Base-by-base conservation (phyloP, 2,888 invertebrate species). In the Calameuta filiformis region DNA sequence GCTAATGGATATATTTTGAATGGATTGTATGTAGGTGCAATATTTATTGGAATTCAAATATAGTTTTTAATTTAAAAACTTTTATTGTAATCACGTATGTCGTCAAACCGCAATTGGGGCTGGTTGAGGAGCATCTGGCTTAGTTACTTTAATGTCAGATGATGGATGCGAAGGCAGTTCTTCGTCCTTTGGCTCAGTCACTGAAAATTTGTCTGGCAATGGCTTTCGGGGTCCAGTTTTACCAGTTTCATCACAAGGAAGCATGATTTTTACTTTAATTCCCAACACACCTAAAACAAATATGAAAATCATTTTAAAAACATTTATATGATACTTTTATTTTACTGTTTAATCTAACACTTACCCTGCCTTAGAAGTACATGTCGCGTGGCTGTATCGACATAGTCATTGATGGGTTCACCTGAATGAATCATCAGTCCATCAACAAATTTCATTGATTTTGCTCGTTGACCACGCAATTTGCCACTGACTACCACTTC, bases 381-480 rank as follows among this genome's bases (percentile, higher is more conserved):
- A 92, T 99, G 99, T 87, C 99, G 94, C 75, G 99, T 99, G 80
- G 99, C 99, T 73, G 97, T 97, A 92, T 99, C 98, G 77, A 99
- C 99, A 88, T 99, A 99, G 91, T 99, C 98, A 89, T 98, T 98
- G 93, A 97, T 97, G 56, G 99, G 99, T 92, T 99, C 98, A 91
- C 99, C 99, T 85, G 98, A 98, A 94, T 99, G 99, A 92, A 99
- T 99, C 99, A 99, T 99, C 81, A 99, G 95, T 82, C 99, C 99
- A 89, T 99, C 99, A 69, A 99, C 98, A 92, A 99, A 99, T 93
- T 99, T 99, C 99, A 99, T 99, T 78, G 98, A 98, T 93, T 99
- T 99, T 84, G 99, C 99, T 94, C 99, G 95, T 94, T 99, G 99
- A 83, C 99, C 99, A 90, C 99, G 94, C 84, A 99, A 94, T 93